Evolutionary conservation across 1,140 invertebrate species (phyloP).

Genomic region (Phthorimaea operculella): DNA sequence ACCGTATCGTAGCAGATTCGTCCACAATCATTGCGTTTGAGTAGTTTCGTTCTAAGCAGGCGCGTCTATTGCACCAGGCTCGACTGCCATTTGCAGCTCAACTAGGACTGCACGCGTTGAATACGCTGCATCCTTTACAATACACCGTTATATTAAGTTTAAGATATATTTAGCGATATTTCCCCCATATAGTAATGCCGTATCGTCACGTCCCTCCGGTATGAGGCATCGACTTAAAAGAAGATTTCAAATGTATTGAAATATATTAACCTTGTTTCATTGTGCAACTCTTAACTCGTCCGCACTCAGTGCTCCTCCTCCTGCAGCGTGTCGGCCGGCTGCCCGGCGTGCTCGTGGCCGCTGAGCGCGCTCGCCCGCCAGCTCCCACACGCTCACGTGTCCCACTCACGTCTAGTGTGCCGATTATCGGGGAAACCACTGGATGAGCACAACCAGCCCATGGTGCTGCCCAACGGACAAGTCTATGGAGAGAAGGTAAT

Average conservation of each 20-base stretch:
- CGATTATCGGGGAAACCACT: slow-evolving; percentile 91
- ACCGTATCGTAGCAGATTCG: too few relatives aligned
- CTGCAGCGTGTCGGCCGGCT: slow-evolving; percentile 80
- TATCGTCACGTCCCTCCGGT: too few relatives aligned
- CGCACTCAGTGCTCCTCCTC: slow-evolving; percentile 80
- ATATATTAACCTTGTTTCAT: too few relatives aligned
- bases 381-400: slow-evolving; percentile 95
- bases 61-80: slow-evolving; percentile 92
- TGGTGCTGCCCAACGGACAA: slow-evolving; percentile 98
- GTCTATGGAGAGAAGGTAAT: slow-evolving; percentile 95
- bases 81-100: slow-evolving; percentile 84
- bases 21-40: too few relatives aligned
- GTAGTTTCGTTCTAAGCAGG: slow-evolving; percentile 94
- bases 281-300: too few relatives aligned
- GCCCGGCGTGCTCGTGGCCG: slow-evolving; percentile 92
- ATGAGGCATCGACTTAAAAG: too few relatives aligned
- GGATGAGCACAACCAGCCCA: slow-evolving; percentile 97
- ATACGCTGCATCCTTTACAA: slow-evolving; percentile 76
- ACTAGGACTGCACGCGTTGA: slow-evolving; percentile 93
- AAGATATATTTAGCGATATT: too few relatives aligned
- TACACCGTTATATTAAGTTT: too few relatives aligned
- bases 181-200: too few relatives aligned
- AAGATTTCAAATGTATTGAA: too few relatives aligned
- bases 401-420: slow-evolving; percentile 93
- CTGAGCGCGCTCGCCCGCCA: slow-evolving; percentile 87